Evolutionary conservation across 1,140 invertebrate species (phyloP).

Genomic region (Melipona quadrifasciata): DNA sequence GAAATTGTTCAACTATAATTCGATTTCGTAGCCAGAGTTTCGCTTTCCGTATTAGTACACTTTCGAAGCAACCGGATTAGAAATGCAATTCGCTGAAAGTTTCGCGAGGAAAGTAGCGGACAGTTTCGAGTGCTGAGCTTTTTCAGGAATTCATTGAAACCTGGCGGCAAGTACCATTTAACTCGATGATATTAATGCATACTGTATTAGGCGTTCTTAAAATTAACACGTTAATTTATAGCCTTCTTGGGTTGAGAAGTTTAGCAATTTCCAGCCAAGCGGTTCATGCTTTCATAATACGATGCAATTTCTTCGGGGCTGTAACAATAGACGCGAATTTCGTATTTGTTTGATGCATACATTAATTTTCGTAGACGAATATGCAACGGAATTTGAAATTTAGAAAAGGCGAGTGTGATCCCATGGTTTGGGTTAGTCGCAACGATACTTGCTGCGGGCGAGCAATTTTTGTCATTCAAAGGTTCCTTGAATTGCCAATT

Average conservation of each 20-base stretch:
- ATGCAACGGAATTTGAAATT: neutral
- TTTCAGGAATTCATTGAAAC: constrained; percentile 35
- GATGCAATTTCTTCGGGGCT: constrained; percentile 23
- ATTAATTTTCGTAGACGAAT: neutral
- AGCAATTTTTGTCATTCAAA: too few relatives aligned
- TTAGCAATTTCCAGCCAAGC: constrained; percentile 16
- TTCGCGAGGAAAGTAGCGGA: neutral
- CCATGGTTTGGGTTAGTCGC: neutral
- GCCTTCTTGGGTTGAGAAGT: constrained; percentile 10
- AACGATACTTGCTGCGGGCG: too few relatives aligned
- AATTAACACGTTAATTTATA: constrained; percentile 25
- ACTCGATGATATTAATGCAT: constrained; percentile 34
- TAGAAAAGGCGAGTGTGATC: neutral
- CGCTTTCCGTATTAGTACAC: neutral
- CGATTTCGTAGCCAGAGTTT: neutral
- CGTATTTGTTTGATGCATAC: constrained; percentile 20
- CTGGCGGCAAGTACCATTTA: neutral
- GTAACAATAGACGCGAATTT: neutral
- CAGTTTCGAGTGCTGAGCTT: neutral
- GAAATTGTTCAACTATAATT: too few relatives aligned
- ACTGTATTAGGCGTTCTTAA: constrained; percentile 32
- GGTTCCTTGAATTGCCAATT: too few relatives aligned
- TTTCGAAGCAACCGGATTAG: neutral
- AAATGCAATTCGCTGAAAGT: neutral
- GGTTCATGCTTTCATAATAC: constrained; percentile 14